Percentiles rank a stretch among this genome's conserved stretches.
Evolutionary conservation across 1,140 invertebrate species (phyloP).

Genomic region (Drosophila kepulauana): DNA sequence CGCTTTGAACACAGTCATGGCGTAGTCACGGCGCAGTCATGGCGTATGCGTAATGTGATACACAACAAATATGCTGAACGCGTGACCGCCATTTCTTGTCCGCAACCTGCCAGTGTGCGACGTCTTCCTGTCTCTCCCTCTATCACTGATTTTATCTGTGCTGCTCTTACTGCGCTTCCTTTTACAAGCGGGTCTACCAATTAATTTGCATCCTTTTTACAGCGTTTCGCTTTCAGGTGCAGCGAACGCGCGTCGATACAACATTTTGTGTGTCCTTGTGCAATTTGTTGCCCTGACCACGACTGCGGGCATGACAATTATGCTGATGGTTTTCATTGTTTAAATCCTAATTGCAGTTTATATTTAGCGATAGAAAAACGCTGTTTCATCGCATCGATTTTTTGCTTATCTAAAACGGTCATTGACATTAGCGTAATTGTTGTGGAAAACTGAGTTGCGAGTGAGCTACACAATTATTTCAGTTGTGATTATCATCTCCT

Average conservation of each 20-base stretch:
- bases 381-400: background rate
- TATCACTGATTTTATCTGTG: too few relatives aligned
- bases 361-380: background rate
- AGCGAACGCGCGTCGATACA: conserved; percentile 29
- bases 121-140: background rate
- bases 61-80: conserved; percentile 65
- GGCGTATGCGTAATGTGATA: conserved; percentile 72
- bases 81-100: conserved; percentile 53
- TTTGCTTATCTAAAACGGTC: background rate
- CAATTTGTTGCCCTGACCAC: background rate
- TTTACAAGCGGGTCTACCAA: conserved; percentile 31
- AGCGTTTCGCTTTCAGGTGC: conserved; percentile 59
- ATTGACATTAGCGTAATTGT: background rate
- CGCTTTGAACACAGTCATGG: conserved; percentile 12
- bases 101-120: background rate
- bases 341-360: background rate
- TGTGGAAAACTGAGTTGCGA: background rate
- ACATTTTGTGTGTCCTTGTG: conserved; percentile 5
- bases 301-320: background rate
- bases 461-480: background rate
- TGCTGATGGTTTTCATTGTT: conserved; percentile 9
- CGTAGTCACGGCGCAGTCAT: conserved; percentile 12
- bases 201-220: conserved; percentile 70
- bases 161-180: background rate
- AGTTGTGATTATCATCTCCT: too few relatives aligned